phyloP scores from a whole-genome alignment of 2,113 vertebrate genomes.

The Labeo catla region DNA sequence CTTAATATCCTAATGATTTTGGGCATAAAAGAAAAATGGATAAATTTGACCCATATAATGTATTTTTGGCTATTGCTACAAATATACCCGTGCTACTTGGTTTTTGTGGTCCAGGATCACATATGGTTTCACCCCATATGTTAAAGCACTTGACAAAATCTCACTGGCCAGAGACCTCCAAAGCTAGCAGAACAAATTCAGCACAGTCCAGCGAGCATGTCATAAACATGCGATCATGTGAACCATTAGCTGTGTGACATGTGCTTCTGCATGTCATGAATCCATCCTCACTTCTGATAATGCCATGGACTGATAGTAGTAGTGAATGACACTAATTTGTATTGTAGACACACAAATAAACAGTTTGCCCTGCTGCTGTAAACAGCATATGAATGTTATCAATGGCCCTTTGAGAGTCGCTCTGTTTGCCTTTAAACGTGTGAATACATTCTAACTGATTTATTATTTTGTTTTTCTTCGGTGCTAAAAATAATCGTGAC shows the following conservation, averaged over 20 bases:
- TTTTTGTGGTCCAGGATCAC: no score
- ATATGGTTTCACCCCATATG: neutral
- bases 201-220: slow-evolving; percentile 3
- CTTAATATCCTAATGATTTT: no score
- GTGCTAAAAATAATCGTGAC: neutral
- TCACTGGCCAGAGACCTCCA: neutral
- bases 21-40: no score
- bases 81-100: no score
- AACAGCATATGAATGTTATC: neutral
- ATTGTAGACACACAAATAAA: neutral
- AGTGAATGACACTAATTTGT: neutral
- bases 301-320: neutral
- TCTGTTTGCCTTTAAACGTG: neutral
- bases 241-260: neutral
- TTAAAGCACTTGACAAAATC: neutral
- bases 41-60: no score
- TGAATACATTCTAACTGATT: neutral
- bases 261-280: neutral
- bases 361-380: neutral
- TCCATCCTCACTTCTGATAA: slow-evolving; percentile 9
- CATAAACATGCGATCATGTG: slow-evolving; percentile 8
- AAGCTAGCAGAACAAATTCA: neutral
- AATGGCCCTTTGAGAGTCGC: neutral
- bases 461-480: neutral
- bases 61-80: no score